Percentiles rank a stretch among this genome's conserved stretches.
Evolutionary conservation across 2,113 vertebrate genomes (phyloP).

Genomic region (Myanophis thanlyinensis): DNA sequence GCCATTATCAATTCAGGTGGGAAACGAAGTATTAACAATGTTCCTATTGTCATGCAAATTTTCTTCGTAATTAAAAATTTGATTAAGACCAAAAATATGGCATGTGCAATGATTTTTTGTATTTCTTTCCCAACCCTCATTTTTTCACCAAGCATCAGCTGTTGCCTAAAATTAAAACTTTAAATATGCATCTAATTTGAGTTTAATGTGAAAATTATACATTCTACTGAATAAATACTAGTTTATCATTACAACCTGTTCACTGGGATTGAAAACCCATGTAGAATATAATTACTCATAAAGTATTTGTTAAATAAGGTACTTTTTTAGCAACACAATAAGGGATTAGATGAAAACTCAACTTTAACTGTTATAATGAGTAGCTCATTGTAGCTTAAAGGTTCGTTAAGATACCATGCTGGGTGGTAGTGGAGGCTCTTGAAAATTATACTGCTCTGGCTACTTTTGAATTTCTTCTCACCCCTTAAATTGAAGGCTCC

Average conservation of each 20-base stretch:
- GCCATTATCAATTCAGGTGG: background rate
- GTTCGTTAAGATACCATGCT: background rate
- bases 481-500: background rate
- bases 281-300: conserved; percentile 15
- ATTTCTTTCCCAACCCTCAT: background rate
- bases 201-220: conserved; percentile 30
- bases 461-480: background rate
- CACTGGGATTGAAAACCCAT: conserved; percentile 6
- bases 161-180: conserved; percentile 38
- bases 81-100: conserved; percentile 8
- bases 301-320: conserved; percentile 16
- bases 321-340: background rate
- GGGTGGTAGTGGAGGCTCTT: background rate
- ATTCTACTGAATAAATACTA: conserved; percentile 28
- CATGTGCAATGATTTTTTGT: background rate
- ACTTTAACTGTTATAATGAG: background rate
- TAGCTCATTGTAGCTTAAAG: background rate
- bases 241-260: conserved; percentile 15
- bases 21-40: conserved; percentile 18
- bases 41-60: background rate
- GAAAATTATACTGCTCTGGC: background rate
- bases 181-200: conserved; percentile 27
- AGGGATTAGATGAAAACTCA: conserved; percentile 5
- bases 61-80: conserved; percentile 15
- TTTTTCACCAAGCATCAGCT: conserved; percentile 12